Conservation (phyloP, 2,888 invertebrate species). For the Sisyra terminalis region DNA sequence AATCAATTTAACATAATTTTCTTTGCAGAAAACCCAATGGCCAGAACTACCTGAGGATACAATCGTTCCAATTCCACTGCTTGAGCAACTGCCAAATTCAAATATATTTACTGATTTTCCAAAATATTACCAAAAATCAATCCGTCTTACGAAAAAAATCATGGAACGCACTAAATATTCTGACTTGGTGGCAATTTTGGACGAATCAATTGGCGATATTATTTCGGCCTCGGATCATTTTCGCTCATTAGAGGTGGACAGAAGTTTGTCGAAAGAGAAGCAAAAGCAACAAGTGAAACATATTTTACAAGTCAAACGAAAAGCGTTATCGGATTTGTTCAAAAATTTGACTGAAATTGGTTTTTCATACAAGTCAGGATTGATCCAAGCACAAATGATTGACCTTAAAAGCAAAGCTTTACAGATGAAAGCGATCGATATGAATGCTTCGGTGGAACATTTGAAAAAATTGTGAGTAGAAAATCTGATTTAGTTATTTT, state of each 20-base stretch:
- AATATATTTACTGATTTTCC: background rate
- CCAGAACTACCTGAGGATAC: no score
- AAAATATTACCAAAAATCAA: slow-evolving; percentile 37
- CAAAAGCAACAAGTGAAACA: slow-evolving; percentile 66
- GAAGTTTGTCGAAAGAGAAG: slow-evolving; percentile 35
- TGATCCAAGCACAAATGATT: slow-evolving; percentile 37
- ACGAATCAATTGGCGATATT: slow-evolving; percentile 45
- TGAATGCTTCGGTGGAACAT: slow-evolving; percentile 38
- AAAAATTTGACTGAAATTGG: slow-evolving; percentile 59
- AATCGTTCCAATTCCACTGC: no score
- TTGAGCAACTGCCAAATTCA: no score
- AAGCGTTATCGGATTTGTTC: slow-evolving; percentile 73
- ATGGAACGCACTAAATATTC: slow-evolving; percentile 40
- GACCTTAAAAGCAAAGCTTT: slow-evolving; percentile 37
- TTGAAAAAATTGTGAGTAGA: slow-evolving; percentile 26
- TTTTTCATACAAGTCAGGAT: slow-evolving; percentile 65
- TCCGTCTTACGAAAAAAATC: slow-evolving; percentile 44
- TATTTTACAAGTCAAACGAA: slow-evolving; percentile 70
- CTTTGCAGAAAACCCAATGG: no score
- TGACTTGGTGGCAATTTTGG: slow-evolving; percentile 40
- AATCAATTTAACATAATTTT: no score
- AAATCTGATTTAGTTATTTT: background rate
- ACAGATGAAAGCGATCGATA: slow-evolving; percentile 51
- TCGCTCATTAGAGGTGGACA: slow-evolving; percentile 40
- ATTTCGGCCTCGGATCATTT: slow-evolving; percentile 53